phyloP scores from a whole-genome alignment of 2,113 vertebrate species.

The Malurus alboscapulatus region DNA sequence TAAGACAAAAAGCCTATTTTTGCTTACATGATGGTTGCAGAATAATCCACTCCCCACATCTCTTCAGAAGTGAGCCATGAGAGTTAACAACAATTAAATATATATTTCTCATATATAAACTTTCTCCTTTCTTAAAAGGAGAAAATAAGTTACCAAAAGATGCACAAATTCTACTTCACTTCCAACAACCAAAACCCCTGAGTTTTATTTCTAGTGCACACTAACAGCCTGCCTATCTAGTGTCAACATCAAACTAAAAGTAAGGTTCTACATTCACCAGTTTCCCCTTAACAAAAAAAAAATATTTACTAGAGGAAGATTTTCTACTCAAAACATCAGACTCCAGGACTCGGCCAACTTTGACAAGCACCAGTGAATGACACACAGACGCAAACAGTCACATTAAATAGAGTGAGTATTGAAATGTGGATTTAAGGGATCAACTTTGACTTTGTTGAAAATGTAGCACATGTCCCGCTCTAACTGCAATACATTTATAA shows the following conservation, averaged over 20 bases:
- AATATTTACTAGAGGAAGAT: background rate
- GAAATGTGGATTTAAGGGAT: background rate
- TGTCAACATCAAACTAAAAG: background rate
- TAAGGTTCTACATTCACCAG: background rate
- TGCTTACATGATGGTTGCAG: background rate
- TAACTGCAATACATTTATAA: background rate
- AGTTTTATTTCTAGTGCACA: background rate
- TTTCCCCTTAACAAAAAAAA: background rate
- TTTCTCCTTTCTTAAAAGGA: too few species aligned
- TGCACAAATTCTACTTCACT: background rate
- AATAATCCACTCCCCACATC: background rate
- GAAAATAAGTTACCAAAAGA: background rate
- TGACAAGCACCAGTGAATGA: background rate
- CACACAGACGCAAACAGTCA: accelerated
- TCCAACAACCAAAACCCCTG: background rate
- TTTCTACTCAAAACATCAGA: background rate
- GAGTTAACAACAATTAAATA: background rate
- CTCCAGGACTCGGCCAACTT: background rate
- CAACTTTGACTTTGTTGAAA: background rate
- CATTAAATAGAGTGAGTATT: background rate
- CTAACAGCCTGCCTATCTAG: background rate
- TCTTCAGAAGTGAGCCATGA: background rate
- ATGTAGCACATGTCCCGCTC: background rate
- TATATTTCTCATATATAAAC: background rate
- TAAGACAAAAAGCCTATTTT: background rate